Percentiles rank a stretch among this genome's conserved stretches.
Conservation (phyloP, 2,797 vertebrate genomes). For the Pseudochirops corinnae region DNA sequence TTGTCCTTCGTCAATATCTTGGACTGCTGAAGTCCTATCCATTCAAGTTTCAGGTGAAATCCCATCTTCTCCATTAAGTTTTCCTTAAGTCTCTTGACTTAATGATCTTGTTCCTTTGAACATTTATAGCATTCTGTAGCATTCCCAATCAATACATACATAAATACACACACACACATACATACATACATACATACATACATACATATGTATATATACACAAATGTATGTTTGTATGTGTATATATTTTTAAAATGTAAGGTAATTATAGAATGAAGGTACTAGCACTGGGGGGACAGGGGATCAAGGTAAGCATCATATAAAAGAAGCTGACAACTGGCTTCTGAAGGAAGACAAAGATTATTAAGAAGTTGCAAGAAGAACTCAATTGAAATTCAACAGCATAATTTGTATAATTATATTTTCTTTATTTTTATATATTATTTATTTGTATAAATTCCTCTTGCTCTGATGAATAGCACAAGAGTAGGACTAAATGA, state of each 20-base stretch:
- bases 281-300: background rate
- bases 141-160: background rate
- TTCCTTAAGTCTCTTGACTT: background rate
- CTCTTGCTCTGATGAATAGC: background rate
- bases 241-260: too few species aligned
- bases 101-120: too few species aligned
- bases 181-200: too few species aligned
- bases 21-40: background rate
- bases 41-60: background rate
- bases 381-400: background rate
- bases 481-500: background rate
- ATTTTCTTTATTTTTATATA: background rate
- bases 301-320: background rate
- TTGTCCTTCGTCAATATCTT: background rate
- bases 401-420: background rate
- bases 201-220: too few species aligned
- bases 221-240: too few species aligned
- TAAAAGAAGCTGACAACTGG: background rate
- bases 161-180: fast-evolving
- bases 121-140: background rate
- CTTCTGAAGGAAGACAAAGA: background rate
- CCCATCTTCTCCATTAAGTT: background rate
- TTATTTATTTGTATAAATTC: background rate
- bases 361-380: background rate
- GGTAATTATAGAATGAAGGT: background rate